phyloP scores from a whole-genome alignment of 1,140 invertebrate species.

The Odontomachus brunneus region DNA sequence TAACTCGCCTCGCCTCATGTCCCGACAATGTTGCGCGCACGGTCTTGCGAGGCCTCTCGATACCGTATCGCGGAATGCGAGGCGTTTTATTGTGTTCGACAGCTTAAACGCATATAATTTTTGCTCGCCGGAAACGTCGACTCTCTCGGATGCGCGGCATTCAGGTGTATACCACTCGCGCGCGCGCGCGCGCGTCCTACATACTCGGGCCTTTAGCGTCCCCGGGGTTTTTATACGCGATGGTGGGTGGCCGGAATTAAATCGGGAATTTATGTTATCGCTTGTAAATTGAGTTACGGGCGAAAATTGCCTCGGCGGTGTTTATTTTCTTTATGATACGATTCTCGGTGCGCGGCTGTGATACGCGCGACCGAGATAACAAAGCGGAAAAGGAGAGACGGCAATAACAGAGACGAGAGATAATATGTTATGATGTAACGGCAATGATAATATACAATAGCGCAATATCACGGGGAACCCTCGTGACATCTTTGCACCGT shows the following conservation, averaged over 20 bases:
- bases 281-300: conserved; percentile 55
- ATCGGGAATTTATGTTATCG: conserved; percentile 55
- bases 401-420: background rate
- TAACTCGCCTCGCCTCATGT: conserved; percentile 7
- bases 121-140: conserved; percentile 47
- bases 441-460: conserved; percentile 10
- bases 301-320: conserved; percentile 29
- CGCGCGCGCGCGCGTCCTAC: conserved; percentile 53
- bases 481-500: too few relatives aligned
- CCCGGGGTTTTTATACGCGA: conserved; percentile 43
- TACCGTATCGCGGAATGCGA: conserved; percentile 54
- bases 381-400: conserved; percentile 6
- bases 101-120: conserved; percentile 56
- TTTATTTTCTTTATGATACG: conserved; percentile 42
- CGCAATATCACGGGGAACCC: too few relatives aligned
- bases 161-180: conserved; percentile 52
- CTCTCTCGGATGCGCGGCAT: conserved; percentile 53
- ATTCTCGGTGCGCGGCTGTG: background rate
- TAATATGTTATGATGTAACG: background rate
- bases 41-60: conserved; percentile 16
- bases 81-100: conserved; percentile 57
- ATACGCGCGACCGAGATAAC: conserved; percentile 6
- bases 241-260: conserved; percentile 54
- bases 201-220: conserved; percentile 47
- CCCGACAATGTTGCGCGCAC: conserved; percentile 16